Evolutionary conservation across 2,797 vertebrate species (phyloP), one percentile per base, ranked within the genome.

Genomic region (Microchirus variegatus): DNA sequence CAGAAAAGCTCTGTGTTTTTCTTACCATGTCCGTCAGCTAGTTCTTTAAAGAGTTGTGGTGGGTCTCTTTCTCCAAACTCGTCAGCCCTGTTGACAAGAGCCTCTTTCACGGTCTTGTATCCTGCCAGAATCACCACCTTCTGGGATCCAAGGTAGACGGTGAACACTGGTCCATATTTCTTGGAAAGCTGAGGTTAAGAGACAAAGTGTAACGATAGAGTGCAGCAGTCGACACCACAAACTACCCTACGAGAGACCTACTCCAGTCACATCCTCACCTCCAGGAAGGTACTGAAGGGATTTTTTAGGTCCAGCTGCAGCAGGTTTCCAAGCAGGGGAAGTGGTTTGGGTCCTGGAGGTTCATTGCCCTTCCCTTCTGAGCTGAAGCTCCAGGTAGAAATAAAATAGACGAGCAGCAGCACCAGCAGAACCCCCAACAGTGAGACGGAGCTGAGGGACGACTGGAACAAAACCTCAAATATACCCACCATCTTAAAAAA

Each of bases 251-350:
- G 18, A 9, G 10, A 10, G 18, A 10, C 16, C 1, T 13, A 10
- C 3, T 44, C 9, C 40, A 41, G 40, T 5, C 5, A 43, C 13
- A 9, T 45, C 5, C 44, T 16, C n/a, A 92, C 90, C 74, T 87
- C 4, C 44, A 57, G 51, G 0, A 91, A 72, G 1, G 78, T 68
- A 8, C 57, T 15, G 46, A 86, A 63, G 1, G 57, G 72, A 38
- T 47, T 83, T 31, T 57, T 70, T 3, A 86, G 55, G 26, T 90
- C 79, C 7, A 93, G n/a, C n/a, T 75, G 67, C 45, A 87, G 70
- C n/a, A 93, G 55, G 63, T 93, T 92, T 8, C 92, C 92, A 0
- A 93, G 35, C n/a, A 93, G 2, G 0, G 87, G 91, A 35, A 92
- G 54, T 0, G 87, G 72, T 58, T 10, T 84, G 7, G 90, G 92